phyloP scores from a whole-genome alignment of 1,140 invertebrate genomes.

The Cyphomyrmex costatus region DNA sequence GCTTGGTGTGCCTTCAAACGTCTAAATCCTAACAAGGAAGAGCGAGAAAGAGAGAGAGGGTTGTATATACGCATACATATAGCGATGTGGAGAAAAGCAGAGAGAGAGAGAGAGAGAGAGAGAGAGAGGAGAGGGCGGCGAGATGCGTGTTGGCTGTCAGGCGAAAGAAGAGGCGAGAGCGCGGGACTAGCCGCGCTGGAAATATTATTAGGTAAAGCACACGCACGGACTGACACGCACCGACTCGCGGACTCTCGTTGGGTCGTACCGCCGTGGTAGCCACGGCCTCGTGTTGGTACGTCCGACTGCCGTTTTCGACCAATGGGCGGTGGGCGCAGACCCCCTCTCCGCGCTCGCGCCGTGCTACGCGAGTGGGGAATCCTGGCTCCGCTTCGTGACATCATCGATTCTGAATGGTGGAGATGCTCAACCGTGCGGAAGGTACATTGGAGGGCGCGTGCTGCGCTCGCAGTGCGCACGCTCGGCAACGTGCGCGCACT shows the following conservation, averaged over 20 bases:
- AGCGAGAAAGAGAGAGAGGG: slow-evolving; percentile 23
- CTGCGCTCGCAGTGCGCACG: slow-evolving; percentile 72
- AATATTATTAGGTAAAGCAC: slow-evolving; percentile 78
- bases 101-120: background rate
- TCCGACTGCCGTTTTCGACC: slow-evolving; percentile 63
- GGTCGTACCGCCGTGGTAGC: slow-evolving; percentile 74
- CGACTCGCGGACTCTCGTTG: slow-evolving; percentile 79
- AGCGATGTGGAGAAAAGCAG: background rate
- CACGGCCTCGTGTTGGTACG: slow-evolving; percentile 75
- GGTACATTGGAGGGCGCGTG: slow-evolving; percentile 85
- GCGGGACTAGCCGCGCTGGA: slow-evolving; percentile 68
- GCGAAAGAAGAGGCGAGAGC: slow-evolving; percentile 47
- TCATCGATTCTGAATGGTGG: slow-evolving; percentile 87
- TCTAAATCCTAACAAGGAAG: slow-evolving; percentile 11
- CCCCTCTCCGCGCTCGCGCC: slow-evolving; percentile 61
- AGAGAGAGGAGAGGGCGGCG: slow-evolving; percentile 31
- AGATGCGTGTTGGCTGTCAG: slow-evolving; percentile 14
- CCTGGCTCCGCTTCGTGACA: slow-evolving; percentile 80
- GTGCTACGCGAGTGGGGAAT: slow-evolving; percentile 64
- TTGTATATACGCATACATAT: background rate
- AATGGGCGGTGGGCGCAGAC: slow-evolving; percentile 68
- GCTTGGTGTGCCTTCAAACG: slow-evolving; percentile 28
- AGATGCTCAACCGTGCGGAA: slow-evolving; percentile 86
- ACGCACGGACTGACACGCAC: slow-evolving; percentile 77
- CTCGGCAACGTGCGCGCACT: slow-evolving; percentile 61